Percentiles rank a stretch among this genome's conserved stretches.
Conservation (phyloP, 1,140 invertebrate genomes). For the Polypedilum pembai region DNA sequence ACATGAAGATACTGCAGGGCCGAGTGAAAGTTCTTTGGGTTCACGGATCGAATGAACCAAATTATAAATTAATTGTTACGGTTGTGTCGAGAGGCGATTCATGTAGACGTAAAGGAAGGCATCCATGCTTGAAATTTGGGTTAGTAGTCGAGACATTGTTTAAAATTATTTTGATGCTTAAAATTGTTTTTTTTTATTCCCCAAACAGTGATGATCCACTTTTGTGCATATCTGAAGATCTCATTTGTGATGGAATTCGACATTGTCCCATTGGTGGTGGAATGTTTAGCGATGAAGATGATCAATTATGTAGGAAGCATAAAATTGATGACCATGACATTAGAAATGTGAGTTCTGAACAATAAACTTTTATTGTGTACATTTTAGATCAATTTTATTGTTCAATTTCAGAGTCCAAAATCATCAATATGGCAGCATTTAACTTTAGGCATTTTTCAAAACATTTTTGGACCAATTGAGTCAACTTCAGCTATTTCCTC, state of each 20-base stretch:
- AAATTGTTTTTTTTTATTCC: not conserved
- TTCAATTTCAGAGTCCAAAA: not conserved
- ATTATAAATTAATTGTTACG: constrained; percentile 42
- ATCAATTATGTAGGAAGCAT: constrained; percentile 42
- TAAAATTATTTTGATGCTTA: not conserved
- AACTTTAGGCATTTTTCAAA: constrained; percentile 14
- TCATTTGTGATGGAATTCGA: constrained; percentile 52
- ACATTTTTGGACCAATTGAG: constrained; percentile 1
- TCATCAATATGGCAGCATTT: constrained; percentile 26
- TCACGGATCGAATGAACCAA: constrained; percentile 36
- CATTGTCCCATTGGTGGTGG: constrained; percentile 53
- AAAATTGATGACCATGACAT: constrained; percentile 31
- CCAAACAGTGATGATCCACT: constrained; percentile 41
- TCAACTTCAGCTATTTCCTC: constrained; percentile 14
- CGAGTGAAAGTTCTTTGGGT: constrained; percentile 41
- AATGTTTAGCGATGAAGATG: constrained; percentile 47
- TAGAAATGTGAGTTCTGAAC: not conserved
- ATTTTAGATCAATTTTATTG: not conserved
- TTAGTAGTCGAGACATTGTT: constrained; percentile 31
- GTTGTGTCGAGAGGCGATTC: constrained; percentile 41
- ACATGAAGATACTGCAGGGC: constrained; percentile 40
- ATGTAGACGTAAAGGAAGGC: constrained; percentile 37
- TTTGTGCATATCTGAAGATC: constrained; percentile 51
- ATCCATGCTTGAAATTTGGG: constrained; percentile 42
- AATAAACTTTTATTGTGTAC: not conserved